phyloP scores from a whole-genome alignment of 64 coral and sea anemone species.

The Trachythela sp. region DNA sequence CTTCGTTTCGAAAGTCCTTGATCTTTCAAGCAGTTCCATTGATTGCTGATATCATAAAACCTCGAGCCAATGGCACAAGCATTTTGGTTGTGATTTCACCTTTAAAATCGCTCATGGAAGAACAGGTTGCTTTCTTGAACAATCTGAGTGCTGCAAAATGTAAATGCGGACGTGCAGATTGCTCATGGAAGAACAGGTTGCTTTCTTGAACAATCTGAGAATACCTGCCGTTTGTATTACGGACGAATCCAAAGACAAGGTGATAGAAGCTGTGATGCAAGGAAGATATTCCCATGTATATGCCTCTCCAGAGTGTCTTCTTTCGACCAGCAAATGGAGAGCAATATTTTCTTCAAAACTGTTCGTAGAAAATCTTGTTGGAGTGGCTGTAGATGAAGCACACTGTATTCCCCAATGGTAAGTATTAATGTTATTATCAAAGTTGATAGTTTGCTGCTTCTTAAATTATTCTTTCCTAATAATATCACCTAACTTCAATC shows the following conservation, averaged over 20 bases:
- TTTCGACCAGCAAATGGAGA: neutral
- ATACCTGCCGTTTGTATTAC: constrained; percentile 18
- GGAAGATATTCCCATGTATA: neutral
- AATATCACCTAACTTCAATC: too few species aligned
- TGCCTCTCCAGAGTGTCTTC: constrained; percentile 4
- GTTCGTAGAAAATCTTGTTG: neutral
- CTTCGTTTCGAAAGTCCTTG: constrained; percentile 27
- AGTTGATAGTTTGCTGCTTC: too few species aligned
- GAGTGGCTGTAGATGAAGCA: constrained; percentile 25
- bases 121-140: too few species aligned
- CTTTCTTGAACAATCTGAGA: neutral
- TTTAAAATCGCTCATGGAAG: constrained; percentile 38
- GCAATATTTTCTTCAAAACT: neutral
- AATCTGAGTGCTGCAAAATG: too few species aligned
- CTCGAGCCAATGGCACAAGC: neutral
- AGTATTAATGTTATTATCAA: neutral
- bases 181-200: too few species aligned
- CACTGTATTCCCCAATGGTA: constrained; percentile 36
- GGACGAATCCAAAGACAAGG: neutral
- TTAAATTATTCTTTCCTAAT: too few species aligned
- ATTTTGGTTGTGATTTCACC: constrained; percentile 33
- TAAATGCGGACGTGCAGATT: too few species aligned
- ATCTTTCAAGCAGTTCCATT: constrained; percentile 45
- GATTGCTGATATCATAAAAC: constrained; percentile 24
- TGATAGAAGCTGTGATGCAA: constrained; percentile 13